A percentile compares a stretch with the other conserved stretches of the same genome.
phyloP scores from a whole-genome alignment of 2,888 invertebrate genomes.

The Tenthredo mesomela region DNA sequence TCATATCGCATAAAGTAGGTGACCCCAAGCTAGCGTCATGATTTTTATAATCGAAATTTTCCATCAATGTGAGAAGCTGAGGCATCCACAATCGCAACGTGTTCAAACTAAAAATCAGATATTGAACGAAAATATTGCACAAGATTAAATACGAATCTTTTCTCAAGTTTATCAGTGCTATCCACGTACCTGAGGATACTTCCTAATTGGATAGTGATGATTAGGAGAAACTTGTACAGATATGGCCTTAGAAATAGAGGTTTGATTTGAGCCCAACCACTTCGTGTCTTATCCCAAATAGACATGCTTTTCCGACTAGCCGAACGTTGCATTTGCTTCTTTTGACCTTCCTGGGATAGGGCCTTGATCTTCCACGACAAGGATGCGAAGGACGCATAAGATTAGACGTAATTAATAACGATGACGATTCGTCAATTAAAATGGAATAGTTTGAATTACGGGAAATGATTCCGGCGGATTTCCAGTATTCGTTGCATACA shows the following conservation, averaged over 20 bases:
- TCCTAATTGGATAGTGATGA: slow-evolving; percentile 27
- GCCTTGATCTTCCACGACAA: slow-evolving; percentile 7
- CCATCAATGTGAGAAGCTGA: slow-evolving; percentile 60
- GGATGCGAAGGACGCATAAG: neutral
- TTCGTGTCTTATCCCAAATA: slow-evolving; percentile 26
- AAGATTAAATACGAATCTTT: neutral
- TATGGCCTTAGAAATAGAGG: slow-evolving; percentile 19
- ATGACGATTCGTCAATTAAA: neutral
- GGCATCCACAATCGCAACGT: slow-evolving; percentile 60
- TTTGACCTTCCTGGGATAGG: slow-evolving; percentile 1
- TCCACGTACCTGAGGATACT: slow-evolving; percentile 18
- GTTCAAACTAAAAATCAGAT: slow-evolving; percentile 53
- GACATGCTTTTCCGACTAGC: neutral
- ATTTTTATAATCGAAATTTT: slow-evolving; percentile 28
- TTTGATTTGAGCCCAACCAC: slow-evolving; percentile 29
- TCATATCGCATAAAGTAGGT: slow-evolving; percentile 58
- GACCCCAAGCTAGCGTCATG: neutral
- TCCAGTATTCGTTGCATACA: slow-evolving; percentile 73
- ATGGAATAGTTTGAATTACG: slow-evolving; percentile 62
- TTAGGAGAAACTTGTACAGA: slow-evolving; percentile 24
- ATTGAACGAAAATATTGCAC: neutral
- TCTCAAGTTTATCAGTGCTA: neutral
- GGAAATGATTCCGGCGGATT: slow-evolving; percentile 70
- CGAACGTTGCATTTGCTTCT: neutral
- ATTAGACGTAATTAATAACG: neutral